Percentiles rank a stretch among this genome's conserved stretches.
Evolutionary conservation across 2,888 invertebrate genomes (phyloP).

Genomic region (Drosophila lutescens): DNA sequence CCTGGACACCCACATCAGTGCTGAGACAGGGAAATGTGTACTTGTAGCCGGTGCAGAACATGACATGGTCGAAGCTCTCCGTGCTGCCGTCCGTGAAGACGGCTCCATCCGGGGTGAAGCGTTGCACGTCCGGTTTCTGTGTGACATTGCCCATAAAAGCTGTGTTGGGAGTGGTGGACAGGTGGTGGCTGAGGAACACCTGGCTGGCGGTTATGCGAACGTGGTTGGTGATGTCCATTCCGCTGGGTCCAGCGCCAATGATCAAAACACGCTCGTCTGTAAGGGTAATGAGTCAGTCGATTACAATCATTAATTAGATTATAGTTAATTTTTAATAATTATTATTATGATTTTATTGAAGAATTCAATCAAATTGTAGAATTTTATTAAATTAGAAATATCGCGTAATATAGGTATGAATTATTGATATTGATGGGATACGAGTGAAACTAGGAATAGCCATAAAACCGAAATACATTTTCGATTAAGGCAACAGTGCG

Average conservation of each 20-base stretch:
- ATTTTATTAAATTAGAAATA: no score
- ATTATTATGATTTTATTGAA: no score
- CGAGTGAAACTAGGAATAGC: no score
- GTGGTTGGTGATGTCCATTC: slow-evolving; percentile 90
- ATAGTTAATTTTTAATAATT: no score
- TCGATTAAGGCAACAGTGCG: no score
- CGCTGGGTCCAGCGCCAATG: slow-evolving; percentile 94
- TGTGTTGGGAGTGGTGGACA: slow-evolving; percentile 85
- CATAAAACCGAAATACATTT: no score
- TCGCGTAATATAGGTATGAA: no score
- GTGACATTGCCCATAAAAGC: slow-evolving; percentile 88
- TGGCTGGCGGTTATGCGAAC: slow-evolving; percentile 87
- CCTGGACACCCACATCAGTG: slow-evolving; percentile 88
- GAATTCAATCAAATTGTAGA: no score
- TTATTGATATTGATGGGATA: no score
- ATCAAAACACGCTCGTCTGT: slow-evolving; percentile 89
- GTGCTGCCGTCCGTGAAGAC: slow-evolving; percentile 88
- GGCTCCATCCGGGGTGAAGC: slow-evolving; percentile 85
- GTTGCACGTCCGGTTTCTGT: slow-evolving; percentile 87
- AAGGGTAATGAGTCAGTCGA: not conserved
- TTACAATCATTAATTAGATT: no score
- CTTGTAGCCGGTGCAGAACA: slow-evolving; percentile 92
- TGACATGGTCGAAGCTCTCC: slow-evolving; percentile 88
- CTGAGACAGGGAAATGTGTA: slow-evolving; percentile 91
- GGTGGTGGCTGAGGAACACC: slow-evolving; percentile 90